These are phyloP conservation scores for Tragelaphus strepsiceros DNA, from an alignment of 2,113 vertebrate species.

Conservation along the genomic window DNA sequence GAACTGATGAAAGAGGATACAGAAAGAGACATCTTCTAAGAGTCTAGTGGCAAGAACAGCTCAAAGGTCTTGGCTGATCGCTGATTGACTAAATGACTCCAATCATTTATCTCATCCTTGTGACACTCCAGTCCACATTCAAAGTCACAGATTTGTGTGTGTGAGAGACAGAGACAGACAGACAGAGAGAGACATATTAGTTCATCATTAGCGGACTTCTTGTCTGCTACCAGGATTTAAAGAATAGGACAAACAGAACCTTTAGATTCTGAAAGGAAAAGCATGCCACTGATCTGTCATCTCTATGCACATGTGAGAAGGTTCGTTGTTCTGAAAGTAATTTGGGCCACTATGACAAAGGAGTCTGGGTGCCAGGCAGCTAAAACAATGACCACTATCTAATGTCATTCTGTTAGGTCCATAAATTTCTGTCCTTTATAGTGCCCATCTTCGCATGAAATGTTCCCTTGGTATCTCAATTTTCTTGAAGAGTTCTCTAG, in stretches of 20 bases:
- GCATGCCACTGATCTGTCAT: fast-evolving
- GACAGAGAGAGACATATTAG: background rate
- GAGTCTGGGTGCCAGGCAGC: too few species aligned
- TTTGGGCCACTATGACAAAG: background rate
- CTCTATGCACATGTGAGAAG: background rate
- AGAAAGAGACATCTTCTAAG: background rate
- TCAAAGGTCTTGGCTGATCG: background rate
- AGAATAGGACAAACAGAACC: background rate
- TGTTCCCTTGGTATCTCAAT: background rate
- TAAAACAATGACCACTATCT: background rate
- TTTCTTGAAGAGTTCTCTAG: background rate
- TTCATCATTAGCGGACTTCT: background rate
- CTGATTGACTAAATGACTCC: background rate
- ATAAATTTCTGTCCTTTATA: background rate
- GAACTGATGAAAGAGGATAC: background rate
- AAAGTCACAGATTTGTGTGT: background rate
- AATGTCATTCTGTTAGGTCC: background rate
- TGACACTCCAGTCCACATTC: background rate
- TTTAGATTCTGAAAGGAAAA: background rate
- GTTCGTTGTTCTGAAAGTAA: background rate
- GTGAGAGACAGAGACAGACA: background rate
- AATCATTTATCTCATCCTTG: background rate
- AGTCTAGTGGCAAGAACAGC: background rate
- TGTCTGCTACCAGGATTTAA: background rate
- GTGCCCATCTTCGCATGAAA: background rate